These are phyloP conservation scores for Phyllostomus discolor DNA, from an alignment of 2,113 vertebrate species.

Conservation along the genomic window DNA sequence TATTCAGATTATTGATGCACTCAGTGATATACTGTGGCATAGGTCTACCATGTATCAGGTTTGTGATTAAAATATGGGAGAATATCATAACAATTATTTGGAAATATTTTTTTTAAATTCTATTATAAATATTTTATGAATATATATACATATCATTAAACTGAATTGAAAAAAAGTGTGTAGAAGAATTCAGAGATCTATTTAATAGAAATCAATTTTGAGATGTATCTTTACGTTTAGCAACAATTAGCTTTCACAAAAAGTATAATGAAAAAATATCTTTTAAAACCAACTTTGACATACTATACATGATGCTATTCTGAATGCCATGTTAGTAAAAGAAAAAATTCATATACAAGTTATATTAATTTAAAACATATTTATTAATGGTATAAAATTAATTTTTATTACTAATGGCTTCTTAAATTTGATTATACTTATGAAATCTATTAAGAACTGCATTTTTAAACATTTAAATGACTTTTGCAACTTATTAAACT, in stretches of 20 bases:
- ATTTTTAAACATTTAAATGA: constrained; percentile 59
- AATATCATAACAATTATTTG: background rate
- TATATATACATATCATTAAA: background rate
- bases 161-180: background rate
- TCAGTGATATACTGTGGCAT: background rate
- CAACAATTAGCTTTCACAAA: background rate
- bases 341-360: background rate
- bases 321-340: background rate
- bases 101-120: background rate
- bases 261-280: background rate
- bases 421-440: constrained; percentile 55
- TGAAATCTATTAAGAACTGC: constrained; percentile 60
- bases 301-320: background rate
- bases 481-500: constrained; percentile 59
- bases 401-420: constrained; percentile 45
- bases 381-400: constrained; percentile 46
- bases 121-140: background rate
- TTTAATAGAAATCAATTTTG: background rate
- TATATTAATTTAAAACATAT: constrained; percentile 45
- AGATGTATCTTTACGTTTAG: background rate
- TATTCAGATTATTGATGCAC: background rate
- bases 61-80: background rate
- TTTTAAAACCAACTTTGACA: background rate
- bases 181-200: background rate
- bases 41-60: background rate